These are phyloP conservation scores for Drosophila tsacasi DNA, from an alignment of 1,140 invertebrate genomes.

Conservation along the genomic window DNA sequence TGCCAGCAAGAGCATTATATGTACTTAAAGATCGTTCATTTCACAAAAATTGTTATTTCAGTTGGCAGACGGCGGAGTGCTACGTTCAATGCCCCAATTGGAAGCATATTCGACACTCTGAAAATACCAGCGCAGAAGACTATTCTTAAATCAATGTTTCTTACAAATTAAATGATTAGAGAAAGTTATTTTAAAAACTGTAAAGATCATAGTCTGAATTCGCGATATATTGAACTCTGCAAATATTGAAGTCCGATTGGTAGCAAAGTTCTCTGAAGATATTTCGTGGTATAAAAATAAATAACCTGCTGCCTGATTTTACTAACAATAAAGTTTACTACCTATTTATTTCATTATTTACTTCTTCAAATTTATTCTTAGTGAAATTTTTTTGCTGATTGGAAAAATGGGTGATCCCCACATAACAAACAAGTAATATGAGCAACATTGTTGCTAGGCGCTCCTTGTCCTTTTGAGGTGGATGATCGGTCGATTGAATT, in stretches of 20 bases:
- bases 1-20: slow-evolving; percentile 27
- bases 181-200: no score
- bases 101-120: slow-evolving; percentile 1
- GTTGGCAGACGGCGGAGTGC: slow-evolving; percentile 52
- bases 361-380: not conserved
- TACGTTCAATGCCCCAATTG: slow-evolving; percentile 40
- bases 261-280: no score
- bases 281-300: no score
- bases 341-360: not conserved
- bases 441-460: slow-evolving; percentile 34
- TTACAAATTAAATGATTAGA: not conserved
- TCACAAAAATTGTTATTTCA: slow-evolving; percentile 56
- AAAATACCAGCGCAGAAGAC: not conserved
- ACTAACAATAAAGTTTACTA: not conserved
- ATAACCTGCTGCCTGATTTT: no score
- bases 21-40: slow-evolving; percentile 25
- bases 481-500: slow-evolving; percentile 49
- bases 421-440: slow-evolving; percentile 46
- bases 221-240: no score
- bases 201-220: no score
- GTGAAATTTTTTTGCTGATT: not conserved
- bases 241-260: no score
- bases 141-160: not conserved
- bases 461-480: slow-evolving; percentile 31
- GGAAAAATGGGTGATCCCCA: not conserved